Evolutionary conservation across 1,140 invertebrate genomes (phyloP).

Genomic region (Macrobrachium nipponense): DNA sequence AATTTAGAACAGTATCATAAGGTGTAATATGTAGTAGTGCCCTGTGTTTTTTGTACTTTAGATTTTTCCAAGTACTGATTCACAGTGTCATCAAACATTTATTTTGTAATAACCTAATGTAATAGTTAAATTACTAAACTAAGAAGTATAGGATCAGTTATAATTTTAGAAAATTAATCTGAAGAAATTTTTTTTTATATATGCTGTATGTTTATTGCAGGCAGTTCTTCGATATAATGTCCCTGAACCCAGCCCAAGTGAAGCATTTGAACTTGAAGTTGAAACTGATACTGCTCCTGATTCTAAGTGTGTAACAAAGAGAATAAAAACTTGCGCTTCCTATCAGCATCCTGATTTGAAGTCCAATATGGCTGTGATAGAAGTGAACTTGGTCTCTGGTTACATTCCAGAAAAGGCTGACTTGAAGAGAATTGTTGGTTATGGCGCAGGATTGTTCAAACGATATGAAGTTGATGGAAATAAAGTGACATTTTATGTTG

Average conservation of each 20-base stretch:
- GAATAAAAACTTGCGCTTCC: conserved; percentile 52
- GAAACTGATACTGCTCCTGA: conserved; percentile 47
- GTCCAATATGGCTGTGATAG: conserved; percentile 65
- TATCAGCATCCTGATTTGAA: conserved; percentile 52
- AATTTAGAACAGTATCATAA: no score
- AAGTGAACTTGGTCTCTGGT: conserved; percentile 63
- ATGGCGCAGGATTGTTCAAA: conserved; percentile 66
- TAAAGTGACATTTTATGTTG: conserved; percentile 71
- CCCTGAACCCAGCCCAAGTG: conserved; percentile 37
- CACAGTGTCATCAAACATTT: no score
- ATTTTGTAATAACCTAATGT: no score
- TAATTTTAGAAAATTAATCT: background rate
- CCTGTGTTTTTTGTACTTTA: no score
- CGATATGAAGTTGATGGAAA: conserved; percentile 69
- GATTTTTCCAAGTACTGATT: no score
- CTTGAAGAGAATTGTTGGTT: conserved; percentile 59
- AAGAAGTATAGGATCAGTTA: no score
- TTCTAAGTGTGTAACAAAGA: conserved; percentile 39
- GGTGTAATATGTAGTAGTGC: no score
- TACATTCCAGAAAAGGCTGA: conserved; percentile 58
- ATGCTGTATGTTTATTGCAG: conserved; percentile 20
- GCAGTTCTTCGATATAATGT: conserved; percentile 61
- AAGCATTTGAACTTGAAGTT: conserved; percentile 49
- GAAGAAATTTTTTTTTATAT: background rate
- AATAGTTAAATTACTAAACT: no score